These are phyloP conservation scores for Nannoperca obscura DNA, from an alignment of 2,797 vertebrate genomes.

Conservation along the genomic window DNA sequence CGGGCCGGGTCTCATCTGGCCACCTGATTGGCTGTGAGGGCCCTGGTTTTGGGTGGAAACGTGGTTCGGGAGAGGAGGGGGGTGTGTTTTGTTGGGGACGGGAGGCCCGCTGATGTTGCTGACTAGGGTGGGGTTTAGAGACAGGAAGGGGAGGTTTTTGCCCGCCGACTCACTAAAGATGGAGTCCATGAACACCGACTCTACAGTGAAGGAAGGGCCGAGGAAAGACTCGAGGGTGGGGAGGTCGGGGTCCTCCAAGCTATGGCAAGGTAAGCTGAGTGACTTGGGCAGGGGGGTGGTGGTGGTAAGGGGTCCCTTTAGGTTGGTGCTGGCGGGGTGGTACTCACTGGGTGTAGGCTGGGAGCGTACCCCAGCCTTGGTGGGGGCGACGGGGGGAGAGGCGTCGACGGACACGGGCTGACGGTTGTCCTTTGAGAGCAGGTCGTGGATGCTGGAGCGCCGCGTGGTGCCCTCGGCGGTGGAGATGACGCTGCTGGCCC, in stretches of 20 bases:
- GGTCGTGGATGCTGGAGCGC: constrained; percentile 97
- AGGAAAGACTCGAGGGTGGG: constrained; percentile 84
- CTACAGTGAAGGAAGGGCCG: constrained; percentile 84
- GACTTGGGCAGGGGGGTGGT: constrained; percentile 80
- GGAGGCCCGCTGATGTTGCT: constrained; percentile 93
- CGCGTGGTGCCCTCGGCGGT: constrained; percentile 96
- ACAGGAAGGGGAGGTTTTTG: constrained; percentile 90
- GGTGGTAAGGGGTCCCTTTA: constrained; percentile 56
- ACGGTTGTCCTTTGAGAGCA: constrained; percentile 95
- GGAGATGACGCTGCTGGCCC: constrained; percentile 98
- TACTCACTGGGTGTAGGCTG: constrained; percentile 95
- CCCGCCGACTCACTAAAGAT: constrained; percentile 83
- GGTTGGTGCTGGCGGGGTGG: constrained; percentile 80
- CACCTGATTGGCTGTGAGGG: constrained; percentile 72
- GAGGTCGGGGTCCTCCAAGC: constrained; percentile 81
- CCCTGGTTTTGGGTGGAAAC: constrained; percentile 68
- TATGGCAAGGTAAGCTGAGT: constrained; percentile 82
- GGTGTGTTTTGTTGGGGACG: constrained; percentile 72
- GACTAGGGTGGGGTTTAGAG: constrained; percentile 95
- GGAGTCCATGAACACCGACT: constrained; percentile 86
- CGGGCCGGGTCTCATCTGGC: constrained; percentile 60
- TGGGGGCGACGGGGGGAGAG: constrained; percentile 76
- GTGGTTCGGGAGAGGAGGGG: constrained; percentile 52
- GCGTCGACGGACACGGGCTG: constrained; percentile 91
- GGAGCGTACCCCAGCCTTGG: constrained; percentile 80